phyloP scores from a whole-genome alignment of 2,797 vertebrate genomes.

The Aeoliscus strigatus region DNA sequence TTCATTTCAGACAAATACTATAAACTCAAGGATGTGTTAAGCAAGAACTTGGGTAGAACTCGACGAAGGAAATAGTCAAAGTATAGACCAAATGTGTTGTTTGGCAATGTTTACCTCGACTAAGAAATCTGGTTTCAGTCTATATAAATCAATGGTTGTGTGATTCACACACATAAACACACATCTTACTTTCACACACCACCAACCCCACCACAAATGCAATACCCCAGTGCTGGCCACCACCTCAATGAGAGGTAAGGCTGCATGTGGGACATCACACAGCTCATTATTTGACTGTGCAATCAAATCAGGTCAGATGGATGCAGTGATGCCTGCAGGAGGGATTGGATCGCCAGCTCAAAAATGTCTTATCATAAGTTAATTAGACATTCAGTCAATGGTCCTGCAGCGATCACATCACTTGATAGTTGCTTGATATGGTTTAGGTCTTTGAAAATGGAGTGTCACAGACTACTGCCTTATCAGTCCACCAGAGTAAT shows the following conservation, averaged over 20 bases:
- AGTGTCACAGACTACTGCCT: constrained; percentile 48
- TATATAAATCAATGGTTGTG: too few relatives aligned
- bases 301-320: constrained; percentile 77
- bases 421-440: constrained; percentile 64
- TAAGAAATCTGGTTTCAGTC: too few relatives aligned
- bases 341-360: constrained; percentile 65
- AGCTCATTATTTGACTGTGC: constrained; percentile 71
- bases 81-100: constrained; percentile 42
- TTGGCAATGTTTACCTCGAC: too few relatives aligned
- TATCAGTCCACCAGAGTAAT: constrained; percentile 54
- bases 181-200: constrained; percentile 61
- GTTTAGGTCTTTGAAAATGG: constrained; percentile 56
- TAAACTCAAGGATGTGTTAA: constrained; percentile 43
- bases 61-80: too few relatives aligned
- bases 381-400: constrained; percentile 73
- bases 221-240: constrained; percentile 35
- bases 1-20: constrained; percentile 34
- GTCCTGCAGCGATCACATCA: constrained; percentile 58
- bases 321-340: constrained; percentile 65
- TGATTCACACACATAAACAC: constrained; percentile 68
- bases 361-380: constrained; percentile 72
- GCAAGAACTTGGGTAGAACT: constrained; percentile 47
- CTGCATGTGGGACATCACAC: constrained; percentile 69
- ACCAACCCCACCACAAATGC: constrained; percentile 38
- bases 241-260: constrained; percentile 51